A percentile compares a stretch with the other conserved stretches of the same genome.
phyloP scores from a whole-genome alignment of 2,888 invertebrate species.

The Leptarthrus brevirostris region DNA sequence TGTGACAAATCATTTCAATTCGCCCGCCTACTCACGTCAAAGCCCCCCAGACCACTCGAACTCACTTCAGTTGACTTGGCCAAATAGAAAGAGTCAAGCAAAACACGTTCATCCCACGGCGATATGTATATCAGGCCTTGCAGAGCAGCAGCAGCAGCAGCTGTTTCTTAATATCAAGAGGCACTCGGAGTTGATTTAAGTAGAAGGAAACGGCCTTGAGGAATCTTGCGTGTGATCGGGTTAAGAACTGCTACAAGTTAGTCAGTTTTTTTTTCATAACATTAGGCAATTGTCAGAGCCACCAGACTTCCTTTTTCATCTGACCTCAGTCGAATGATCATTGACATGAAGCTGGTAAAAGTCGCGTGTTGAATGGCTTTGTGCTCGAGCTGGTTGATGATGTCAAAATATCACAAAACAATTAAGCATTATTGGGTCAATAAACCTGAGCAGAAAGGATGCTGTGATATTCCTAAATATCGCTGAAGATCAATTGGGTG shows the following conservation, averaged over 20 bases:
- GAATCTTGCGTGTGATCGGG: slow-evolving; percentile 9
- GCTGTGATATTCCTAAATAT: too few species aligned
- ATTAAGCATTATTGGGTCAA: too few species aligned
- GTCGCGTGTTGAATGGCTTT: slow-evolving; percentile 19
- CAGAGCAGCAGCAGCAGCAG: neutral
- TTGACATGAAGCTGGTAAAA: slow-evolving; percentile 7
- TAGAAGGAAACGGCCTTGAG: slow-evolving; percentile 19
- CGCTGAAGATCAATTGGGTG: too few species aligned
- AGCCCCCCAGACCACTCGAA: slow-evolving; percentile 2
- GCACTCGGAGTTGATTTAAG: slow-evolving; percentile 4
- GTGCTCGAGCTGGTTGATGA: too few species aligned
- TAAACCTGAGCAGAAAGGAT: too few species aligned
- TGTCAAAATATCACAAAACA: too few species aligned
- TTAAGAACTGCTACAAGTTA: neutral
- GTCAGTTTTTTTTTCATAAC: too few species aligned
- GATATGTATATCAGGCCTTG: neutral
- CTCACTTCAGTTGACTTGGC: neutral
- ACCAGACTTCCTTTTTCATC: slow-evolving; percentile 20
- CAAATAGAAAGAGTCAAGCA: slow-evolving; percentile 6
- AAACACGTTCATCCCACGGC: slow-evolving; percentile 39
- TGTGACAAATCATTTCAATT: slow-evolving; percentile 36
- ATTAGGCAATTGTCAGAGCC: neutral
- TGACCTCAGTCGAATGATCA: slow-evolving; percentile 10
- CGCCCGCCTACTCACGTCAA: slow-evolving; percentile 27
- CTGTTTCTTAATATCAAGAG: slow-evolving; percentile 33